Evolutionary conservation across 2,888 invertebrate species (phyloP), one percentile per base, ranked within the genome.

Genomic region (Anagyrus pseudococci): DNA sequence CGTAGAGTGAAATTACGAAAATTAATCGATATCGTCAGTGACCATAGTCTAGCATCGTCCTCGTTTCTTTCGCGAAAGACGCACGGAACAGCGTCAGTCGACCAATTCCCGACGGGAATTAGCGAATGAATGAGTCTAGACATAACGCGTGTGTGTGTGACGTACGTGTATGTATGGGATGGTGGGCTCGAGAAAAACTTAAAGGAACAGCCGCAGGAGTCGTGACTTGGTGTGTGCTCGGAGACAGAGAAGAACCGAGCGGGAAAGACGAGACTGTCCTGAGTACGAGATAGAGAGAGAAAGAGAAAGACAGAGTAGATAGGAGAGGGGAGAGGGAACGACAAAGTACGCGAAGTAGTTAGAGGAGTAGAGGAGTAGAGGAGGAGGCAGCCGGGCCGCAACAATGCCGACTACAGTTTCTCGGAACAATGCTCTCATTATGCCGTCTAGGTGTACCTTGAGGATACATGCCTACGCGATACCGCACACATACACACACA

Each of bases 391-490:
- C 70, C 71, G 72, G 71, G 71, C 74, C 72, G 73, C 73, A 73
- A 77, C 78, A 77, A 76, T 77, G 75, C 62, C 73, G 71, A 73
- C 75, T 75, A 74, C 77, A 76, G 77, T 77, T 77, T 74, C 75
- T 71, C 75, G 72, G 78, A 77, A 79, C 78, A 77, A 78, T 77
- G 77, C 76, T 75, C 77, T 78, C 77, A 75, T 78, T 78, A 79
- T 76, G 69, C 71, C 67, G 68, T 65, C 71, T 73, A 70, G 71
- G 70, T 73, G 70, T 74, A 71, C 70, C 71, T 71, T 70, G 67
- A 68, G 67, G 67, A 68, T 69, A 69, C 70, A 69, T 68, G 70
- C 40, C 25, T 6, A 29, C 33, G 4, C 26, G n/a, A n/a, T n/a
- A n/a, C n/a, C 4, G 13, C 15, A 19, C 23, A 29, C 19, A n/a